Percentiles rank a stretch among this genome's conserved stretches.
phyloP scores from a whole-genome alignment of 2,113 vertebrate genomes.

The Chionis minor region DNA sequence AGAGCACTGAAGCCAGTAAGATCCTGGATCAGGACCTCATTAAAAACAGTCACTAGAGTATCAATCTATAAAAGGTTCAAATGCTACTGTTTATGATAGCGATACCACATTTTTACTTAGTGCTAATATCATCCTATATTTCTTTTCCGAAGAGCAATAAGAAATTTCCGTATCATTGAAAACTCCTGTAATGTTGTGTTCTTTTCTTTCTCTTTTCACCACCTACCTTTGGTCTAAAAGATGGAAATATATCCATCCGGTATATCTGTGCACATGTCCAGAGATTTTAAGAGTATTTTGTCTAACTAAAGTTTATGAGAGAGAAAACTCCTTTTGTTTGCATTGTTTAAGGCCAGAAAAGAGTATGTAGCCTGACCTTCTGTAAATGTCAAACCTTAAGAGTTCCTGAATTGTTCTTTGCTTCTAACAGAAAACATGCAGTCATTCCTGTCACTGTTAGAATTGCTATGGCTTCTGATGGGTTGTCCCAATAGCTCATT shows the following conservation, averaged over 20 bases:
- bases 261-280: neutral
- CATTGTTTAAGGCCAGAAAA: conserved; percentile 11
- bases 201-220: neutral
- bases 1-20: neutral
- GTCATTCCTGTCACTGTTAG: neutral
- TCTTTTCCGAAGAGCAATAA: neutral
- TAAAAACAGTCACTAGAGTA: neutral
- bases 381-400: conserved; percentile 34
- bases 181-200: neutral
- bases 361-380: conserved; percentile 8
- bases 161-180: neutral
- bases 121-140: neutral
- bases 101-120: neutral
- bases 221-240: neutral
- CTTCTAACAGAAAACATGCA: neutral
- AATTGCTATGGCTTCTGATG: neutral
- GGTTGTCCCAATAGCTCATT: neutral
- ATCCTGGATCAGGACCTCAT: neutral
- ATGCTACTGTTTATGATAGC: neutral
- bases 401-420: neutral
- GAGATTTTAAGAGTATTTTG: conserved; percentile 5
- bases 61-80: neutral
- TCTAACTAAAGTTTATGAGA: conserved; percentile 12
- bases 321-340: conserved; percentile 12
- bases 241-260: conserved; percentile 12